phyloP scores from a whole-genome alignment of 2,888 invertebrate genomes.

The Yponomeuta malinellus region DNA sequence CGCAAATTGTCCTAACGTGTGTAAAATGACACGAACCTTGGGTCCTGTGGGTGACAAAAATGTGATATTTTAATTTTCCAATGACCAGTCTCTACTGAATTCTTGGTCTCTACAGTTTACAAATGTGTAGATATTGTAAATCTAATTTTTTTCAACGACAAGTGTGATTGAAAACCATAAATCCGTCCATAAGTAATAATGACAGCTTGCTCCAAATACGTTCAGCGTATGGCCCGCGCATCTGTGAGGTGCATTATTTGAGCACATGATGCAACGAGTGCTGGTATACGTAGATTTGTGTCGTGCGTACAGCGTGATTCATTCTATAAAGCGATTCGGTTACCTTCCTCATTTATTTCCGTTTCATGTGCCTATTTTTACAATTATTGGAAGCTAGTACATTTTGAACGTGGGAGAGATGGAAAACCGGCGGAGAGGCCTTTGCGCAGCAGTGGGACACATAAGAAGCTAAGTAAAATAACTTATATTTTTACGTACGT shows the following conservation, averaged over 20 bases:
- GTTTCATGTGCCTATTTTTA: neutral
- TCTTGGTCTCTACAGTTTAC: too few species aligned
- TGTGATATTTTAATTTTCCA: too few species aligned
- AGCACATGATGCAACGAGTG: conserved; percentile 38
- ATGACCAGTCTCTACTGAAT: too few species aligned
- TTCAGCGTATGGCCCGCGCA: neutral
- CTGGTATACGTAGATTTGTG: neutral
- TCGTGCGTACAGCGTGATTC: conserved; percentile 17
- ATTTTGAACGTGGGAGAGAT: too few species aligned
- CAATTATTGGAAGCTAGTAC: neutral
- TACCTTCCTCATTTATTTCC: neutral
- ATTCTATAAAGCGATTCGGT: neutral
- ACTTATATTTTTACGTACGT: too few species aligned
- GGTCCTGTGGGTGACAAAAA: too few species aligned
- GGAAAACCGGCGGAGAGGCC: too few species aligned
- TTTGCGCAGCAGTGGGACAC: too few species aligned
- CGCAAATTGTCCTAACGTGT: too few species aligned
- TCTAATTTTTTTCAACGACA: neutral
- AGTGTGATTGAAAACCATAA: neutral
- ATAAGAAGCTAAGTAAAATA: too few species aligned
- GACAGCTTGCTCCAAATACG: conserved; percentile 4
- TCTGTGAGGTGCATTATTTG: conserved; percentile 39
- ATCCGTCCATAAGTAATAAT: neutral
- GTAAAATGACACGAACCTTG: too few species aligned
- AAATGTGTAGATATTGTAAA: neutral